Conservation (phyloP, 1,140 invertebrate genomes). For the Drosophila ercepeae region DNA sequence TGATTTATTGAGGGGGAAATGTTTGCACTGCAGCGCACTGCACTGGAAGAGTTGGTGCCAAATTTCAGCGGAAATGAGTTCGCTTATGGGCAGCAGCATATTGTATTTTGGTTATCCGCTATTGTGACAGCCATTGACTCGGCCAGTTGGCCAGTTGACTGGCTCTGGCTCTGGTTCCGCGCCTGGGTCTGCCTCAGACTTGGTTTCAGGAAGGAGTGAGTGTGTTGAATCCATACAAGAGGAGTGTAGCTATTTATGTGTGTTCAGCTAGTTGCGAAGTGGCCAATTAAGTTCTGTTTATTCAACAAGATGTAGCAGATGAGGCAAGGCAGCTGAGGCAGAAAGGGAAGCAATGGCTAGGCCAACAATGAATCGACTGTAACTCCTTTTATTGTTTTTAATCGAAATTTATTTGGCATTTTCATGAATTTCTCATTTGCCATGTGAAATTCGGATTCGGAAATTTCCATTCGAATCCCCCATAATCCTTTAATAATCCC, state of each 20-base stretch:
- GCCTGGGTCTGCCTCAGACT: neutral
- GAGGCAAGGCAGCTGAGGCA: too few species aligned
- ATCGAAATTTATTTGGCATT: slow-evolving; percentile 33
- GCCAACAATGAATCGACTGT: slow-evolving; percentile 1
- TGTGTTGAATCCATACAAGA: slow-evolving; percentile 27
- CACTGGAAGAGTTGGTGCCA: slow-evolving; percentile 60
- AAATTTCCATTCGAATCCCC: slow-evolving; percentile 34
- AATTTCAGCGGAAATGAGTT: slow-evolving; percentile 77
- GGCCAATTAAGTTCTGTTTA: slow-evolving; percentile 61
- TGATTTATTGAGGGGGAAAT: slow-evolving; percentile 66
- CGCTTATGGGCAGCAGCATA: slow-evolving; percentile 73
- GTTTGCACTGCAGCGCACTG: slow-evolving; percentile 37
- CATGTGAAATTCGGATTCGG: slow-evolving; percentile 12
- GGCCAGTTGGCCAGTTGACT: slow-evolving; percentile 8
- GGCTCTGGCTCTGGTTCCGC: neutral
- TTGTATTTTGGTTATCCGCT: slow-evolving; percentile 79
- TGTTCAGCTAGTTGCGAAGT: slow-evolving; percentile 48
- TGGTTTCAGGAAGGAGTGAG: slow-evolving; percentile 10
- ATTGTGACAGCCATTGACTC: slow-evolving; percentile 61
- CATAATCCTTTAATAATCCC: slow-evolving; percentile 49
- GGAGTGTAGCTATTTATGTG: slow-evolving; percentile 54
- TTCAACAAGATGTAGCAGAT: slow-evolving; percentile 25
- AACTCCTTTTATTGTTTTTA: slow-evolving; percentile 10
- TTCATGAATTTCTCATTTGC: slow-evolving; percentile 32
- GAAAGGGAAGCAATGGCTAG: too few species aligned